Base-by-base conservation (phyloP, 2,797 vertebrate genomes). In the Botia almorhae region DNA sequence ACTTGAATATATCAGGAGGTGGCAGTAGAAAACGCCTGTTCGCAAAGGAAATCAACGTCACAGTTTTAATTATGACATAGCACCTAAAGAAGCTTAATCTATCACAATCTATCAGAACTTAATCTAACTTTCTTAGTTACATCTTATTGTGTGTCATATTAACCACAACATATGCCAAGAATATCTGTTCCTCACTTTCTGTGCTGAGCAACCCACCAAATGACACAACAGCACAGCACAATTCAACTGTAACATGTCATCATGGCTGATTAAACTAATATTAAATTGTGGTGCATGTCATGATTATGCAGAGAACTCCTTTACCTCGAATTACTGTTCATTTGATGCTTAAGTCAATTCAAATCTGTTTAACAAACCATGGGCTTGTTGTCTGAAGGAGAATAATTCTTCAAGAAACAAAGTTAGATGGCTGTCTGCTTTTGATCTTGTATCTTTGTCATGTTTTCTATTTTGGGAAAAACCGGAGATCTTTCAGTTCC, bases 141-240 rank as follows among this genome's bases (percentile, higher is more conserved):
- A 26, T 26, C 26, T 74, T 46, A 68, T 26, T 76, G 64, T 80
- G 64, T 79, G 53, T 73, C 77, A 81, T 55, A 43, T 72, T 76
- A 67, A 74, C 60, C 74, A 50, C 77, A 71, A 43, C 74, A 76
- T 68, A 23, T 77, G 73, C 39, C 67, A 79, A 50, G 75, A 21
- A 23, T 43, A 19, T 26, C 23, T 26, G 23, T 26, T 26, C 36
- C 60, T 69, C 50, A 51, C n/a, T 60, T 50, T 39, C 8, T 16
- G 29, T 29, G 51, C 26, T 71, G 78, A 69, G 79, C 81, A 76
- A 50, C 14, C 33, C 7, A 21, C 69, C n/a, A 71, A 6, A 29
- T 58, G 19, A 19, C 61, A 36, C 69, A 69, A 50, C 33, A 5
- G 4, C 58, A 43, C 17, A 17, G 14, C 16, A 60, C 16, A 53